Evolutionary conservation across 1,140 invertebrate species (phyloP).

Genomic region (Leptopilina boulardi): DNA sequence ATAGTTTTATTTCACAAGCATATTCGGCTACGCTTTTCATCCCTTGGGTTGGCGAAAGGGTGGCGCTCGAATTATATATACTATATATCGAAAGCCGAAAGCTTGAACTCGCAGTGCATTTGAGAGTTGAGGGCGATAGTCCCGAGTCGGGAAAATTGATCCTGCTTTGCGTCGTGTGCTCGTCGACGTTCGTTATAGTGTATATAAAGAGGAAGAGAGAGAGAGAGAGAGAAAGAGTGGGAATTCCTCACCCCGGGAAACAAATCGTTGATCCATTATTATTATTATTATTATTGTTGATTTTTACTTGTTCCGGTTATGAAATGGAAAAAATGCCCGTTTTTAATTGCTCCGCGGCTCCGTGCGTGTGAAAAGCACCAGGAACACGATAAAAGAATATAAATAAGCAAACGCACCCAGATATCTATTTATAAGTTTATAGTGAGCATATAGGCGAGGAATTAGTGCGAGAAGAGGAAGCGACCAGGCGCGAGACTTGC

Average conservation of each 20-base stretch:
- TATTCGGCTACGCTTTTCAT: neutral
- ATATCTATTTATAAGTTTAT: slow-evolving; percentile 68
- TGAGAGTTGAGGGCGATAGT: slow-evolving; percentile 21
- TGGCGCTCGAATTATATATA: slow-evolving; percentile 12
- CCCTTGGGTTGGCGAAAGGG: neutral
- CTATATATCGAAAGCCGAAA: neutral
- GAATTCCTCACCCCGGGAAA: neutral
- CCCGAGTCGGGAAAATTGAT: slow-evolving; percentile 24
- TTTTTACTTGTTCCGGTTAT: too few species aligned
- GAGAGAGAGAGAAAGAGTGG: too few species aligned
- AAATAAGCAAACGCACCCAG: slow-evolving; percentile 69
- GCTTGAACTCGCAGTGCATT: slow-evolving; percentile 20
- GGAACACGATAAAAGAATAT: slow-evolving; percentile 58
- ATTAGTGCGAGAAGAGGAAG: slow-evolving; percentile 46
- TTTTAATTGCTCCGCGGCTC: slow-evolving; percentile 4
- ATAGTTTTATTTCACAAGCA: too few species aligned
- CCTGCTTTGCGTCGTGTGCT: slow-evolving; percentile 13
- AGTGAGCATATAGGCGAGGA: slow-evolving; percentile 49
- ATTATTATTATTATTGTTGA: too few species aligned
- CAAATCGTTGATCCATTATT: neutral
- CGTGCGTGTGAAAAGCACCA: slow-evolving; percentile 28
- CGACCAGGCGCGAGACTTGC: slow-evolving; percentile 29
- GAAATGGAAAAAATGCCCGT: neutral
- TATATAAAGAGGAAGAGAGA: slow-evolving; percentile 9
- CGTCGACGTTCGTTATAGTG: slow-evolving; percentile 1